phyloP scores from a whole-genome alignment of 2,888 invertebrate species.

The Sarcophaga subvicina region DNA sequence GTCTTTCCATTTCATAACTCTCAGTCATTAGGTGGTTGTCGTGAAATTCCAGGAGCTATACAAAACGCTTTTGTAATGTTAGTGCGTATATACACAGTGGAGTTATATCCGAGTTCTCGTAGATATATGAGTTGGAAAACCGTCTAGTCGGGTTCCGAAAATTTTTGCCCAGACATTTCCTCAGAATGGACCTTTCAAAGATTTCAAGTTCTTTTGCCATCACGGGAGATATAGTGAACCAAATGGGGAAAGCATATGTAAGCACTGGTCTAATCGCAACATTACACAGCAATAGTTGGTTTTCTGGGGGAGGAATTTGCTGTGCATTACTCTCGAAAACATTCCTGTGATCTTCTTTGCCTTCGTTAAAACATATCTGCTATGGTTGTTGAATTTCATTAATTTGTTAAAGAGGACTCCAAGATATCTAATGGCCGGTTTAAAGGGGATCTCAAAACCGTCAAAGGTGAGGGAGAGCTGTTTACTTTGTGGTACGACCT shows the following conservation, averaged over 20 bases:
- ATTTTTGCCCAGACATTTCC: neutral
- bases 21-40: slow-evolving; percentile 9
- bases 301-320: neutral
- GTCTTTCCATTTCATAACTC: neutral
- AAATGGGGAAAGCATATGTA: too few relatives aligned
- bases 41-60: neutral
- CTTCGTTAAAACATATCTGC: neutral
- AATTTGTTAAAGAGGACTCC: slow-evolving; percentile 3
- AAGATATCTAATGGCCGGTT: slow-evolving; percentile 16
- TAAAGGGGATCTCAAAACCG: slow-evolving; percentile 25
- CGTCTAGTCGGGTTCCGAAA: neutral
- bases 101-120: neutral
- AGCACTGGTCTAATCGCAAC: neutral
- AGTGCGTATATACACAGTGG: neutral
- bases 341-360: neutral
- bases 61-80: neutral
- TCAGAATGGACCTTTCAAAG: neutral
- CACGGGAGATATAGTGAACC: neutral
- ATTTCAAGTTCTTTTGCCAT: neutral
- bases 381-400: slow-evolving; percentile 1
- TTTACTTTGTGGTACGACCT: too few relatives aligned
- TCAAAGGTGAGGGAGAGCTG: neutral
- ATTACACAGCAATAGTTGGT: neutral
- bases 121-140: slow-evolving; percentile 1
- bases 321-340: slow-evolving; percentile 7